Percentiles rank a stretch among this genome's conserved stretches.
These are phyloP conservation scores for Pteronotus mesoamericanus DNA, from an alignment of 2,797 vertebrate species.

Conservation along the genomic window DNA sequence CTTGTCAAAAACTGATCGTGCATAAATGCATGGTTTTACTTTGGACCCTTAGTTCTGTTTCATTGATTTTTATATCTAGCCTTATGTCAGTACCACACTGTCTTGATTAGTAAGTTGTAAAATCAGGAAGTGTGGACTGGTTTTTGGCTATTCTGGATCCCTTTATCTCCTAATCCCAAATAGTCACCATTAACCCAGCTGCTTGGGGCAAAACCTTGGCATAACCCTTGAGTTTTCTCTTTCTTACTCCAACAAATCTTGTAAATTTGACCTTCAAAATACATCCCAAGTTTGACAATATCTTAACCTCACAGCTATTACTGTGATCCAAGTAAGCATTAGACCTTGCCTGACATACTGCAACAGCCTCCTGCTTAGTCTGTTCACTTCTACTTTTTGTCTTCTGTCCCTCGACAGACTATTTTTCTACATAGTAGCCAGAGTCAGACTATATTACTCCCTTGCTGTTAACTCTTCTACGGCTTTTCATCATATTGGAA, in stretches of 20 bases:
- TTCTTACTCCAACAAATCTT: neutral
- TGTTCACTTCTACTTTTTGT: neutral
- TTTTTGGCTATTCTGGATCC: neutral
- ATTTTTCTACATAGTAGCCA: neutral
- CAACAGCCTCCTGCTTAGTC: neutral
- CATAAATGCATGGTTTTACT: neutral
- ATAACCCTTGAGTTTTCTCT: neutral
- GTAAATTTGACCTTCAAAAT: neutral
- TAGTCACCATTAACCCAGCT: neutral
- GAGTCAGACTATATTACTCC: neutral
- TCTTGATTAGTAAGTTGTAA: neutral
- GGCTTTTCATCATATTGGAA: constrained; percentile 3
- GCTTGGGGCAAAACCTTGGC: neutral
- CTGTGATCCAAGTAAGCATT: neutral
- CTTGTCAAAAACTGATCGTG: neutral
- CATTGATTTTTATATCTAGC: neutral
- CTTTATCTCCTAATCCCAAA: neutral
- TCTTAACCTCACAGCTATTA: neutral
- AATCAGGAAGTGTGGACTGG: neutral
- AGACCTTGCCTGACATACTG: neutral
- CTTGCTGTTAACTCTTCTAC: neutral
- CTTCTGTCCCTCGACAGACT: neutral
- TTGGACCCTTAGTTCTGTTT: neutral
- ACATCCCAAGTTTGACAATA: neutral
- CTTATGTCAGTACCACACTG: neutral